Conservation (phyloP, 2,113 vertebrate genomes). For the Tympanuchus pallidicinctus region DNA sequence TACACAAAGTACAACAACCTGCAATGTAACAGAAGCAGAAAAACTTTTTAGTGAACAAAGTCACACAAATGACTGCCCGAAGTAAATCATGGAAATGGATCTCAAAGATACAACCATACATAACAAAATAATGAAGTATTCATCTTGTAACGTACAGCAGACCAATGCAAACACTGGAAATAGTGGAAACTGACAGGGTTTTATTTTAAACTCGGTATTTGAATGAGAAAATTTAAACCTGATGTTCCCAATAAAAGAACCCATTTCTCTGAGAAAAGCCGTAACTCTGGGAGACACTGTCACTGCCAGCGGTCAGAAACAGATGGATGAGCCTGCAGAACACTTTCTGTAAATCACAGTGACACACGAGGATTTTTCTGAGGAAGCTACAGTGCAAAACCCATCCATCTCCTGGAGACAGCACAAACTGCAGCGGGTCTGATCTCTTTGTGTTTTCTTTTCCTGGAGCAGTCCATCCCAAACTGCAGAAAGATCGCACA, state of each 20-base stretch:
- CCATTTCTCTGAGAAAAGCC: neutral
- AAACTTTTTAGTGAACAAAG: neutral
- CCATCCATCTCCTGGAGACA: neutral
- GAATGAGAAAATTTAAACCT: conserved; percentile 51
- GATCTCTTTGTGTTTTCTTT: neutral
- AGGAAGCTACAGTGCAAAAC: neutral
- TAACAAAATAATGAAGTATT: conserved; percentile 10
- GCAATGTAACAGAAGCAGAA: neutral
- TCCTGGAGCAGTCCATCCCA: neutral
- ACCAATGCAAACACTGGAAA: neutral
- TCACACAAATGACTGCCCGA: neutral
- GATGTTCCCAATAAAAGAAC: conserved; percentile 36
- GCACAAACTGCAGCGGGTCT: neutral
- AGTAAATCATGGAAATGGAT: neutral
- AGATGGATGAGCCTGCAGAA: conserved; percentile 38
- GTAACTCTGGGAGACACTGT: conserved; percentile 5
- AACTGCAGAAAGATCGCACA: conserved; percentile 1
- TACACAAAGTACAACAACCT: neutral
- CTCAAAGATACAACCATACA: neutral
- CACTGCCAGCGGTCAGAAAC: conserved; percentile 40
- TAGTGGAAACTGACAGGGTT: neutral
- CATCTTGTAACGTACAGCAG: neutral
- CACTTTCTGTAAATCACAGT: neutral
- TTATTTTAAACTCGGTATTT: conserved; percentile 44
- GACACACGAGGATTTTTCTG: neutral